A percentile compares a stretch with the other conserved stretches of the same genome.
Evolutionary conservation across 2,797 vertebrate species (phyloP).

Genomic region (Schizopygopsis malacanthus): DNA sequence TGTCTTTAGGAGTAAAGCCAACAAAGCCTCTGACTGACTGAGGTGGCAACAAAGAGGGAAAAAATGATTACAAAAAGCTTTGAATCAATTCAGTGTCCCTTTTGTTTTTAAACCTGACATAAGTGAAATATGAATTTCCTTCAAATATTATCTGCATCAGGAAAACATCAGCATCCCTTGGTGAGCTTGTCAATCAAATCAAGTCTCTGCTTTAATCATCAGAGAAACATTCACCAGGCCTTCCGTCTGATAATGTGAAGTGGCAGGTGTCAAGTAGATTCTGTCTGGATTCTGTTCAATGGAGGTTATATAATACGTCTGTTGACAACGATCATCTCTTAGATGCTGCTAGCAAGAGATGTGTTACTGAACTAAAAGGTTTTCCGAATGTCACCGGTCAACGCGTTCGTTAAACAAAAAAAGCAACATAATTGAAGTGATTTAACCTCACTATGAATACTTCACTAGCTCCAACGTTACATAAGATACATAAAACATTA

Average conservation of each 20-base stretch:
- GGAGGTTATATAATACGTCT: constrained; percentile 65
- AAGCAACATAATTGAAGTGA: neutral
- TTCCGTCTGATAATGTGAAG: constrained; percentile 53
- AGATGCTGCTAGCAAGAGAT: constrained; percentile 16
- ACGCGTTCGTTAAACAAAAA: constrained; percentile 8
- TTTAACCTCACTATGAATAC: neutral
- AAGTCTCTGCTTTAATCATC: neutral
- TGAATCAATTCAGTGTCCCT: neutral
- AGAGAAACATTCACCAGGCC: neutral
- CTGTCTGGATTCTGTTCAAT: constrained; percentile 58
- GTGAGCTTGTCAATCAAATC: constrained; percentile 39
- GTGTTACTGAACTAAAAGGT: constrained; percentile 33
- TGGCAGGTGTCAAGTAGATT: constrained; percentile 59
- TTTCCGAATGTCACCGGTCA: constrained; percentile 14
- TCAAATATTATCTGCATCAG: constrained; percentile 13
- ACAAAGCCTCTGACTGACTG: constrained; percentile 47
- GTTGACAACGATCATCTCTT: constrained; percentile 61
- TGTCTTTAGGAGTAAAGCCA: constrained; percentile 58
- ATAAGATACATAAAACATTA: neutral
- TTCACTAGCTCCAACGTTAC: neutral
- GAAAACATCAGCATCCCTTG: constrained; percentile 7
- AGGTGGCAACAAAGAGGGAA: constrained; percentile 26
- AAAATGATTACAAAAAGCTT: constrained; percentile 16
- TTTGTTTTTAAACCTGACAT: constrained; percentile 9
- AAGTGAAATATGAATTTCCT: constrained; percentile 12